Percentiles rank a stretch among this genome's conserved stretches.
Conservation (phyloP, 2,888 invertebrate genomes). For the Autographa gamma region DNA sequence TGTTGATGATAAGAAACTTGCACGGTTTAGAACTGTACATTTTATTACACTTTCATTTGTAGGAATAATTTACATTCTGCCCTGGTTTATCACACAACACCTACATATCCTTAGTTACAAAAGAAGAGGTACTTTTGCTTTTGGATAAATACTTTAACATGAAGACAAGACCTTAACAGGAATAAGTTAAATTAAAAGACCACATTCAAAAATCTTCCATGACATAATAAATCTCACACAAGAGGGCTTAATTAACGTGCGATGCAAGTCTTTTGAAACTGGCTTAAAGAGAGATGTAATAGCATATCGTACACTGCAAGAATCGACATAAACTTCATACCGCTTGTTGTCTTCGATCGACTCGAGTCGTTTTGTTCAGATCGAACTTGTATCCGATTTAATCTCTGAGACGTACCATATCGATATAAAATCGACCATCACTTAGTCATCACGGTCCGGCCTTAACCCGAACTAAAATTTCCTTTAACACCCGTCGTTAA, state of each 20-base stretch:
- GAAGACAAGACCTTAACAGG: background rate
- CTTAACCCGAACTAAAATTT: constrained; percentile 32
- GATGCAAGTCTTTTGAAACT: constrained; percentile 61
- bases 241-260: constrained; percentile 53
- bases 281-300: constrained; percentile 10
- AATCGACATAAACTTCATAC: background rate
- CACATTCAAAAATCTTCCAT: constrained; percentile 41
- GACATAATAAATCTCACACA: constrained; percentile 32
- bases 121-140: background rate
- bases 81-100: background rate
- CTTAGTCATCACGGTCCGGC: background rate
- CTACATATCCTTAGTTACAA: too few relatives aligned
- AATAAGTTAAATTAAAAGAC: constrained; percentile 9
- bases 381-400: background rate
- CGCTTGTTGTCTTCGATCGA: background rate
- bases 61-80: background rate
- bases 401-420: background rate
- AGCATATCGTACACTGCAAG: background rate
- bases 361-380: background rate
- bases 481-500: constrained; percentile 47
- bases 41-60: background rate
- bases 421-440: background rate
- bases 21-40: background rate
- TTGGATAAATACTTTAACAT: background rate
- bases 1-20: constrained; percentile 18